A percentile compares a stretch with the other conserved stretches of the same genome.
Conservation (phyloP, 2,113 vertebrate genomes). For the Parus major region DNA sequence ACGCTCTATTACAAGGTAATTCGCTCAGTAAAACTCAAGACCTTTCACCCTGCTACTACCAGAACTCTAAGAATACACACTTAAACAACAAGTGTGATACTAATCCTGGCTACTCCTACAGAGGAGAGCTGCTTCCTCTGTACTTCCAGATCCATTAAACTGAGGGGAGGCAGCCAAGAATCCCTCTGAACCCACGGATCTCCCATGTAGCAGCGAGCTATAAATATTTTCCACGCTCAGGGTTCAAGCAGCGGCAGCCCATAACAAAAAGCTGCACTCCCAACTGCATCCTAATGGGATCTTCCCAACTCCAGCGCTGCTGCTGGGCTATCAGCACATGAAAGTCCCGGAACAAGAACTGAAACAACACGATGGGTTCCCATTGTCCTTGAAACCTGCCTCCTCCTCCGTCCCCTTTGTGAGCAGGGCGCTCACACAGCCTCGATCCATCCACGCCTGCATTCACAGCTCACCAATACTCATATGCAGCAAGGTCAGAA, state of each 20-base stretch:
- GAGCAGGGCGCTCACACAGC: conserved; percentile 15
- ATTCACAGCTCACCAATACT: conserved; percentile 65
- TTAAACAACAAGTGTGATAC: background rate
- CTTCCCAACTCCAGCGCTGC: background rate
- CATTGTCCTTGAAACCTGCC: conserved; percentile 44
- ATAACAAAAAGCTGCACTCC: background rate
- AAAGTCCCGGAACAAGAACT: conserved; percentile 16
- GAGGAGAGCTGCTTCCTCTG: background rate
- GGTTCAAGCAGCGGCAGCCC: background rate
- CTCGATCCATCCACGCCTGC: conserved; percentile 12
- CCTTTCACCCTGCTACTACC: background rate
- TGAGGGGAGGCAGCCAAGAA: background rate
- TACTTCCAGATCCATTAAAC: background rate
- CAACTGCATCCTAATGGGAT: conserved; percentile 15
- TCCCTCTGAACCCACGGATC: background rate
- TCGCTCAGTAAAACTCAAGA: background rate
- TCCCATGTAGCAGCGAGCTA: background rate
- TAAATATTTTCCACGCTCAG: background rate
- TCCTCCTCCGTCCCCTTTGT: conserved; percentile 18
- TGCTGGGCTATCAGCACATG: background rate
- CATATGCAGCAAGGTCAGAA: conserved; percentile 79
- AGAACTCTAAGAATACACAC: background rate
- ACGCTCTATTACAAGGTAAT: background rate
- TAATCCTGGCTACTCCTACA: background rate
- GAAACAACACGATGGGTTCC: conserved; percentile 19